phyloP scores from a whole-genome alignment of 2,113 vertebrate species.

The Irena cyanogastra region DNA sequence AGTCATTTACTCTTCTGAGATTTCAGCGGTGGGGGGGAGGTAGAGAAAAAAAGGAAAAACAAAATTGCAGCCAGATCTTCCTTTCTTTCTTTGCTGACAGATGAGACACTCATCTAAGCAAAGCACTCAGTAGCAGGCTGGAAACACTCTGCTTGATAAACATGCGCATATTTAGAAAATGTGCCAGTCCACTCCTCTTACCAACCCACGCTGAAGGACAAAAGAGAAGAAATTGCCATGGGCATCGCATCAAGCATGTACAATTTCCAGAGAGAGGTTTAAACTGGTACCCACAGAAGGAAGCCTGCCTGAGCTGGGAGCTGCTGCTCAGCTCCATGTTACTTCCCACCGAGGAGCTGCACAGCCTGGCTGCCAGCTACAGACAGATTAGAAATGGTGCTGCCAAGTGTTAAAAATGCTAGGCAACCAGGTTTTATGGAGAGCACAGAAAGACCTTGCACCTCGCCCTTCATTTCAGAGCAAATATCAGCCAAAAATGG shows the following conservation, averaged over 20 bases:
- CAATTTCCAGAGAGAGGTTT: background rate
- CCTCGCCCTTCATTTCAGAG: background rate
- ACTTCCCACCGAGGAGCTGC: background rate
- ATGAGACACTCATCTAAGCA: background rate
- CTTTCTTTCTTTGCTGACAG: background rate
- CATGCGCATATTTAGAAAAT: background rate
- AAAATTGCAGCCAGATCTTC: background rate
- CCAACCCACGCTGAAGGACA: background rate
- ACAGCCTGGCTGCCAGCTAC: slow-evolving; percentile 20
- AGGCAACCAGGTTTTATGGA: slow-evolving; percentile 15
- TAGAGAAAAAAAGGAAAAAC: background rate
- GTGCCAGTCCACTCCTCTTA: background rate
- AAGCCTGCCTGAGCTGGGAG: background rate
- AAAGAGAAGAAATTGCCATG: background rate
- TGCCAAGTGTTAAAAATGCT: slow-evolving; percentile 58
- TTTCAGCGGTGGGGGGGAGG: accelerated
- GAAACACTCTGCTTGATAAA: background rate
- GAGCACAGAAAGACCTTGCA: slow-evolving; percentile 3
- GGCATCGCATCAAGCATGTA: background rate
- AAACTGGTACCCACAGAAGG: background rate
- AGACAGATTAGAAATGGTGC: slow-evolving; percentile 2
- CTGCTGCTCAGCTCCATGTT: background rate
- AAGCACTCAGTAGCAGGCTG: background rate
- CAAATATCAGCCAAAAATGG: background rate
- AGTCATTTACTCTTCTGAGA: background rate